Evolutionary conservation across 2,888 invertebrate genomes (phyloP), one percentile per base, ranked within the genome.

Genomic region (Tiliacea citrago): DNA sequence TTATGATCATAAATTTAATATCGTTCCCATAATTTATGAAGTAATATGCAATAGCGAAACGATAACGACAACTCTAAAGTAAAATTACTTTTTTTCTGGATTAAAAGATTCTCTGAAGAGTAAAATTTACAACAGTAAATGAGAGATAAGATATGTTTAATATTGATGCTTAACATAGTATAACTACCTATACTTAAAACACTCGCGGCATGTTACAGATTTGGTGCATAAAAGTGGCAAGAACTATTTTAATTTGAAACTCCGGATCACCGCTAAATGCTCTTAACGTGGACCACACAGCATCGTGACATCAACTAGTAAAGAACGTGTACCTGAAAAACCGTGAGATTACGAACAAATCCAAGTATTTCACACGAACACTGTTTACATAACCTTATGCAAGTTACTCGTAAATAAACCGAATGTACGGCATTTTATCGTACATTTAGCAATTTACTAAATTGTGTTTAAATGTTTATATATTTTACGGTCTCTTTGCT

Each of bases 311-410:
- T 29, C 61, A 70, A 75, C 78, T 78, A 78, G 74, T 83, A 81
- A 82, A 87, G 75, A 81, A 69, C 60, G 63, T 24, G 55, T 75
- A 47, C 63, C 83, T 88, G 82, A 85, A 88, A 88, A 84, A 84
- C 77, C 77, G 89, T 86, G 85, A 79, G 87, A 87, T 86, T 86
- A 78, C 73, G 70, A 79, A 77, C 69, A 74, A 79, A 84, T 72
- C 73, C 51, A 39, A 79, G 45, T 73, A 75, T 74, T 84, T 86
- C 74, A 42, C 86, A 81, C 83, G 78, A 80, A 69, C 68, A 71
- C 51, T 70, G 77, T 88, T 88, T 87, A 88, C 73, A 82, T 84
- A 84, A 87, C 72, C 42, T 85, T 86, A 88, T 84, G 81, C 75
- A 86, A 88, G 61, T 47, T 45, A 80, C 42, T 78, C 82, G 72